phyloP scores from a whole-genome alignment of 2,113 vertebrate species.

The Seriola rivoliana region DNA sequence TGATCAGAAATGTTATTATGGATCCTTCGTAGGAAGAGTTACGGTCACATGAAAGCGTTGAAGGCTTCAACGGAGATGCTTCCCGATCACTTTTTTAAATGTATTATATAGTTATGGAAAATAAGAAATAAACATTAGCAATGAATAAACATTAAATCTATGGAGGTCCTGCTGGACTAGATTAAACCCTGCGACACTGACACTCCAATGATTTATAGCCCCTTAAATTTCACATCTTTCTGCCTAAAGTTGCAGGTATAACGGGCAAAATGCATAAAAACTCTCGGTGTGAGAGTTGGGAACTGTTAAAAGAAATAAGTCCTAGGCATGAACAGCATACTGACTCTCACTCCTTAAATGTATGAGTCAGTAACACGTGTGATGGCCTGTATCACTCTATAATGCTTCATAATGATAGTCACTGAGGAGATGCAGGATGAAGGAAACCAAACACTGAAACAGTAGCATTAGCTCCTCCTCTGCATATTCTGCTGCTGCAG shows the following conservation, averaged over 20 bases:
- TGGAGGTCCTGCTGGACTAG: background rate
- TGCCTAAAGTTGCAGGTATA: too few species aligned
- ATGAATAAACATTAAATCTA: background rate
- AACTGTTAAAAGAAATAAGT: too few species aligned
- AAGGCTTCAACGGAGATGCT: too few species aligned
- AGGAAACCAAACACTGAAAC: slow-evolving; percentile 4
- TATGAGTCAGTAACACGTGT: too few species aligned
- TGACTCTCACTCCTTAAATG: too few species aligned
- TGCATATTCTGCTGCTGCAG: background rate
- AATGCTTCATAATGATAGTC: too few species aligned
- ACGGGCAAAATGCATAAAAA: background rate
- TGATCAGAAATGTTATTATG: background rate
- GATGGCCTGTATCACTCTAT: too few species aligned
- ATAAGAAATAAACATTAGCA: background rate
- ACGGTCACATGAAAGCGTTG: too few species aligned
- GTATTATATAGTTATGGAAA: too few species aligned
- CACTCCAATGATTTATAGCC: background rate
- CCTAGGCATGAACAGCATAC: too few species aligned
- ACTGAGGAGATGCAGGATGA: background rate
- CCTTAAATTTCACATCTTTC: too few species aligned
- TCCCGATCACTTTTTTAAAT: background rate
- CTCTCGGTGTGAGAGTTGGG: too few species aligned
- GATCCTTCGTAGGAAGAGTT: background rate
- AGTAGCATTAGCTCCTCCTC: background rate
- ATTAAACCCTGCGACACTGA: background rate